Evolutionary conservation across 2,797 vertebrate genomes (phyloP), one percentile per base, ranked within the genome.

Genomic region (Alauda arvensis): DNA sequence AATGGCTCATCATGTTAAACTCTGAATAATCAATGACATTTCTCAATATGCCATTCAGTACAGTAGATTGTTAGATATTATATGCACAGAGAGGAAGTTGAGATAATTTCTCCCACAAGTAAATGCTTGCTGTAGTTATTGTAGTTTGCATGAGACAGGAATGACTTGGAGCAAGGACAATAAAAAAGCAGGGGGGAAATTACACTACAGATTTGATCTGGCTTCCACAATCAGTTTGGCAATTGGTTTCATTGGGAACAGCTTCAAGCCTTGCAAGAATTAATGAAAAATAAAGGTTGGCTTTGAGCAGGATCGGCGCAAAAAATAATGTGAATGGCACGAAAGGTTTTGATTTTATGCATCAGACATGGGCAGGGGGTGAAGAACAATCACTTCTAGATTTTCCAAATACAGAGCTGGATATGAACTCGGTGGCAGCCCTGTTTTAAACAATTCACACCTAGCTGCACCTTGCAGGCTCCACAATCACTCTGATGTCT

Each of bases 371-470:
- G 81, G 77, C 86, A 88, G 72, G 66, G 85, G 83, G 31, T 89
- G 90, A 94, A 91, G 91, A 60, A 77, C 94, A 96, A 95, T 92
- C 79, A 83, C 77, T 93, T 92, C 93, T 93, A 87, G 83, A 90
- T 94, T 92, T 95, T 91, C 89, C 67, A 95, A 94, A 92, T 91
- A 79, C 46, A 74, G 89, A 92, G 90, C 65, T 88, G 20, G 63
- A 91, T 31, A 77, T 86, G 75, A 78, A 85, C 61, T 80, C 74
- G 88, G 94, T 93, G 95, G 91, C 93, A 93, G 91, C 16, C 89
- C 93, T 93, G 92, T 92, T 95, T 94, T 92, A 93, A 95, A 93
- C 85, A 89, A 63, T 93, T 95, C 92, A 85, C 95, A 94, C 95
- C 85, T 96, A 93, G 93, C 34, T 23, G 24, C 93, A 94, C 94